phyloP scores from a whole-genome alignment of 2,888 invertebrate species.

The Falcaria lacertinaria region DNA sequence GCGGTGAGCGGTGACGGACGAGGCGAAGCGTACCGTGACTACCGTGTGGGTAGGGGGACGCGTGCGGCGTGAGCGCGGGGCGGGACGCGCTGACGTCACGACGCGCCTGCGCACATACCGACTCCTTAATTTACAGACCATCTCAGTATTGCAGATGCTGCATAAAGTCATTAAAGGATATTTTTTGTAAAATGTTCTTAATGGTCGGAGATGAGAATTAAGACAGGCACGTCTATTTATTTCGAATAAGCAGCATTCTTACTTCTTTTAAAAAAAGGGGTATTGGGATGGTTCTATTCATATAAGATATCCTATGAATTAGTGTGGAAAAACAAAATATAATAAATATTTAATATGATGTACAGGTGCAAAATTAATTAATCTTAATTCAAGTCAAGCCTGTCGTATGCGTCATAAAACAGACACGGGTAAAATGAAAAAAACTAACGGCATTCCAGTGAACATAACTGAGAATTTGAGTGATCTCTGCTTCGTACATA shows the following conservation, averaged over 20 bases:
- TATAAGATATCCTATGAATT: no score
- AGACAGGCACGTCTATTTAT: no score
- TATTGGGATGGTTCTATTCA: no score
- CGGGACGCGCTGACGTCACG: conserved; percentile 65
- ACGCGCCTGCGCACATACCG: conserved; percentile 55
- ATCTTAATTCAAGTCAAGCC: no score
- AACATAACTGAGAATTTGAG: neutral
- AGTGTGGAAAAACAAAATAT: no score
- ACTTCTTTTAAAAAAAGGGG: no score
- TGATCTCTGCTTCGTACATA: conserved; percentile 31
- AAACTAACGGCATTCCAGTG: no score
- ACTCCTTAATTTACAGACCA: conserved; percentile 58
- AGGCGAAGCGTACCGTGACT: conserved; percentile 15
- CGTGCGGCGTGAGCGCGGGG: conserved; percentile 20
- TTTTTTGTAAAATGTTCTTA: neutral
- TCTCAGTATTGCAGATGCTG: conserved; percentile 28
- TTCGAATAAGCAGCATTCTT: no score
- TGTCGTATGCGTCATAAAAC: neutral
- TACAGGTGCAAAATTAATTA: no score
- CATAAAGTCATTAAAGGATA: neutral
- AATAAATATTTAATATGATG: no score
- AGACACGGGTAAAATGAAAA: neutral
- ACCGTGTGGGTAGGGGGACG: conserved; percentile 17
- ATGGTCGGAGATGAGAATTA: no score
- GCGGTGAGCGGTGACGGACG: conserved; percentile 27